Evolutionary conservation across 2,113 vertebrate species (phyloP), one percentile per base, ranked within the genome.

Genomic region (Cottus gobio): DNA sequence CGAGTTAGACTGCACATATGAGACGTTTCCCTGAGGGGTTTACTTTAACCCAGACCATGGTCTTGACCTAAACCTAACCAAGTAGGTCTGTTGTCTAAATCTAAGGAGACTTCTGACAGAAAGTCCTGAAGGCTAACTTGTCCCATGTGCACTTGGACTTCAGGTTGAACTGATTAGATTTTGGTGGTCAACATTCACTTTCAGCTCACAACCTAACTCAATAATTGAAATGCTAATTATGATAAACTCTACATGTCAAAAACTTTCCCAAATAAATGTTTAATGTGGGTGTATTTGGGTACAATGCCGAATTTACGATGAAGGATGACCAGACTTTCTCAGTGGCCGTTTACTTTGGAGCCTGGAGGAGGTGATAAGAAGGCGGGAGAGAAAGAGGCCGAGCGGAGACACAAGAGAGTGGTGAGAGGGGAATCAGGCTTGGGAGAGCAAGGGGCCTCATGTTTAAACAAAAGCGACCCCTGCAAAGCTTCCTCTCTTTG

Each of bases 371-470:
- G 30, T 7, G 72, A 85, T 83, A 81, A 78, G 73, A 64, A 54
- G 44, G 70, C 3, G 9, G 63, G 15, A 60, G 36, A 34, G 54
- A 70, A 92, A 93, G 57, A 90, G 77, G 78, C 82, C 93, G 93
- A 94, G 94, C 91, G 91, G 95, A 93, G 94, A 16, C 4, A n/a
- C n/a, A 95, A 92, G 95, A 94, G 95, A 95, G 94, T 93, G 94
- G 94, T 95, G 95, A 96, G 95, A 95, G 93, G 95, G 93, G 95
- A 50, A 90, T 68, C 11, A 4, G 37, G 42, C 8, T 50, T 1
- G 31, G 36, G 48, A 44, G 69, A 78, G 75, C 4, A n/a, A 80
- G 75, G 30, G 37, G 57, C 69, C 60, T 72, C 66, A 1, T 87
- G 75, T 83, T 88, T 84, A 80, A 87, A 85, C 64, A 82, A 69